phyloP scores from a whole-genome alignment of 2,888 invertebrate genomes.

The Spodoptera exigua region DNA sequence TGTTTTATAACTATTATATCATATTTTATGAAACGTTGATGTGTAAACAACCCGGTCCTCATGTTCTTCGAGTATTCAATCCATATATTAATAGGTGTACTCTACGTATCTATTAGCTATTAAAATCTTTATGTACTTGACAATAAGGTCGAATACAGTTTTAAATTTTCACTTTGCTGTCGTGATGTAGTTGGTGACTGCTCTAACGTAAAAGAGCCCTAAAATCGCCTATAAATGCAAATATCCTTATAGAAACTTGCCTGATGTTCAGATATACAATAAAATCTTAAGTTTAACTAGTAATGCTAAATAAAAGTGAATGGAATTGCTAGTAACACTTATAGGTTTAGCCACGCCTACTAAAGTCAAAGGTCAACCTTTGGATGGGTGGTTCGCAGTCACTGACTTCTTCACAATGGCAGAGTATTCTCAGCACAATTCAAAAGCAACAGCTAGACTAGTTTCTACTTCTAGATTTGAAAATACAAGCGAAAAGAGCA shows the following conservation, averaged over 20 bases:
- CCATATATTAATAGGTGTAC: slow-evolving; percentile 46
- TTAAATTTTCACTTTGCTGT: slow-evolving; percentile 14
- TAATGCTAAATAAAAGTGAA: too few species aligned
- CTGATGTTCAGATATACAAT: too few species aligned
- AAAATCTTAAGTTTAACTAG: too few species aligned
- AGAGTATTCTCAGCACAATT: slow-evolving; percentile 18
- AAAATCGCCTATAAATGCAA: too few species aligned
- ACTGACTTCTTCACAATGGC: slow-evolving; percentile 13
- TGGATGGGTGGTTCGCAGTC: not conserved
- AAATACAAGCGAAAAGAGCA: slow-evolving; percentile 4
- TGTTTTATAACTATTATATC: slow-evolving; percentile 53
- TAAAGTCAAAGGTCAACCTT: too few species aligned
- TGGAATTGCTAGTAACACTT: too few species aligned
- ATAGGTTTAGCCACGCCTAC: too few species aligned
- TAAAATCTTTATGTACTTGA: slow-evolving; percentile 52
- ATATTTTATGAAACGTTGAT: slow-evolving; percentile 52
- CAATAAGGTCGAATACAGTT: slow-evolving; percentile 51
- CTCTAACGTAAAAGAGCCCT: too few species aligned
- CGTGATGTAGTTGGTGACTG: slow-evolving; percentile 12
- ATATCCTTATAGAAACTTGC: too few species aligned
- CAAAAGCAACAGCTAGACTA: not conserved
- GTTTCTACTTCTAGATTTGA: not conserved
- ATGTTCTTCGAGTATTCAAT: slow-evolving; percentile 56
- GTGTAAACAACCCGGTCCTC: slow-evolving; percentile 41
- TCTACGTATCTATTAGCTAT: slow-evolving; percentile 40